Percentiles rank a stretch among this genome's conserved stretches.
Conservation (phyloP, 2,113 vertebrate species). For the Mus spicilegus region DNA sequence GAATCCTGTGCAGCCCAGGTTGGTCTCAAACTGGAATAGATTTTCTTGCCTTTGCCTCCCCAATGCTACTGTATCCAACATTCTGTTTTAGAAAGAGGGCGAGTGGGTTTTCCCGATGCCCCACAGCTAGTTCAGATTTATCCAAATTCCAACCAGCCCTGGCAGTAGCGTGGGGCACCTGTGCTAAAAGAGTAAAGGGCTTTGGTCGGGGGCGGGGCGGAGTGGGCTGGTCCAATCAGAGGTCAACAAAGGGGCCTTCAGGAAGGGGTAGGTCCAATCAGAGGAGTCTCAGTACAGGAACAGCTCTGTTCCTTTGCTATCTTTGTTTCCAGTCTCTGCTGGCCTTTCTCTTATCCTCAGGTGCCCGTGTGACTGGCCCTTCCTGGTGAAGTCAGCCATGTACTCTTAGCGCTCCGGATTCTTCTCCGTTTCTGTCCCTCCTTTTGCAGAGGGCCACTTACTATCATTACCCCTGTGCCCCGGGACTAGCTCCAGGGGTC, state of each 20-base stretch:
- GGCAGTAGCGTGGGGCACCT: rapidly evolving
- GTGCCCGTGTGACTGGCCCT: rapidly evolving
- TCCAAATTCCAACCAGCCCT: not conserved
- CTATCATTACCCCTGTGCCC: not conserved
- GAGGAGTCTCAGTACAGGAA: not conserved
- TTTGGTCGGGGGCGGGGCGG: not conserved
- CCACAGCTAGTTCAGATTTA: not conserved
- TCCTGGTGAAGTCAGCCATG: not conserved
- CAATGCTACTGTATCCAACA: not conserved
- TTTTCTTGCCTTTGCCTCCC: not conserved
- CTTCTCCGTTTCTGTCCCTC: not conserved
- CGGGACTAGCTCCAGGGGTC: constrained; percentile 64
- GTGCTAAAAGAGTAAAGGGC: not conserved
- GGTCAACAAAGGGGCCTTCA: not conserved
- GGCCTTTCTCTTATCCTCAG: not conserved
- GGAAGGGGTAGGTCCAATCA: not conserved
- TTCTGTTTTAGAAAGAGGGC: constrained; percentile 34
- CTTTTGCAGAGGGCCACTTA: not conserved
- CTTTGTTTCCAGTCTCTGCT: not conserved
- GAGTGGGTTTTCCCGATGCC: not conserved
- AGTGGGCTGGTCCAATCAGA: not conserved
- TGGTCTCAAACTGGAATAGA: not conserved
- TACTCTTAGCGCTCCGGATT: not conserved
- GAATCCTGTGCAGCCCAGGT: not conserved
- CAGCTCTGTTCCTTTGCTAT: not conserved